Base-by-base conservation (phyloP, 2,888 invertebrate genomes). In the Willowsia nigromaculata region DNA sequence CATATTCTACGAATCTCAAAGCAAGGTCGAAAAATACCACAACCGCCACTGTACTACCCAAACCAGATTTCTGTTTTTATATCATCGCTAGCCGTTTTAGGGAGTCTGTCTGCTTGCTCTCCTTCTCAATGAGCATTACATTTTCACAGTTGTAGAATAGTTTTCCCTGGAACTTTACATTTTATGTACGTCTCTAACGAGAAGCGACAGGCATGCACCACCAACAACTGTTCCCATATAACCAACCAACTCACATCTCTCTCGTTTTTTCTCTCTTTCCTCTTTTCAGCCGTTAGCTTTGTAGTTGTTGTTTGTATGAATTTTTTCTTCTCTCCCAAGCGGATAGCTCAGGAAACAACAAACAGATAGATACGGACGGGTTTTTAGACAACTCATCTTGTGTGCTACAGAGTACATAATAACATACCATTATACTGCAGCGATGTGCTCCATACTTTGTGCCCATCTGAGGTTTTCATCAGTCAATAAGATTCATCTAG, bases 391-490 rank as follows among this genome's bases (percentile, higher is more conserved):
- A 27, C 74, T 74, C n/a, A 74, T 74, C 47, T 74, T 13, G 27
- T 47, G 22, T 47, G 3, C 25, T 74, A 47, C 50, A 74, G 11
- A 6, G 43, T 27, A 27, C 15, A 30, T 27, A 30, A 13, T 30
- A n/a, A 30, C 13, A 68, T 25, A 18, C 18, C 7, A 9, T 3
- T 74, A 6, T 47, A 71, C 15, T 74, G 47, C 27, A 33, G 7
- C 18, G n/a, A n/a, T n/a, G n/a, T n/a, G n/a, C 47, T 37, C 11
- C 25, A 27, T 74, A 74, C 27, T 47, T 27, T 18, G 37, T 71
- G 6, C 27, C 25, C 47, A 47, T 74, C 86, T 53, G 80, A 86
- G 86, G 80, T 80, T 86, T 86, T 86, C 86, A 86, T 53, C 86
- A 86, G 86, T 47, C 86, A 80, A 65, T 86, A 59, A 37, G 80